Percentiles rank a stretch among this genome's conserved stretches.
Evolutionary conservation across 2,797 vertebrate genomes (phyloP).

Genomic region (Avahi laniger): DNA sequence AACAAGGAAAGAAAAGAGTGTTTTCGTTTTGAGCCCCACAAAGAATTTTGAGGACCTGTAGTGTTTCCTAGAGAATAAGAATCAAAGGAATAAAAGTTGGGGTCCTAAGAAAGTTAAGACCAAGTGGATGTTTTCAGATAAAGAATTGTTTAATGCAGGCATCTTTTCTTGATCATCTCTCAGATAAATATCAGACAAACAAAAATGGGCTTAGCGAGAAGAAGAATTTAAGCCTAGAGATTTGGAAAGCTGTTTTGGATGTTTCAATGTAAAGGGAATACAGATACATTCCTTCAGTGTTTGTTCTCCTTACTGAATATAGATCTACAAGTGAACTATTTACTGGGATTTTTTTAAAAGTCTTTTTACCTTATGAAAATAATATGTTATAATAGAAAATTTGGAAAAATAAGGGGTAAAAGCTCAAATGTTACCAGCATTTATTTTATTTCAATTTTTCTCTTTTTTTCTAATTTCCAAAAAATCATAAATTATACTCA

Average conservation of each 20-base stretch:
- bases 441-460: slow-evolving; percentile 21
- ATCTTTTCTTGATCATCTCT: background rate
- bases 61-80: slow-evolving; percentile 28
- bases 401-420: background rate
- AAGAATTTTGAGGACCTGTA: background rate
- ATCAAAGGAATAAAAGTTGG: slow-evolving; percentile 25
- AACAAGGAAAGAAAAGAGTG: background rate
- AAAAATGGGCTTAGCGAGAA: background rate
- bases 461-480: slow-evolving; percentile 23
- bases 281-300: background rate
- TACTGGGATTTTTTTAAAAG: background rate
- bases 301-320: background rate
- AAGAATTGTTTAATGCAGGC: background rate
- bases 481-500: background rate
- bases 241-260: background rate
- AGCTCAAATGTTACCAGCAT: background rate
- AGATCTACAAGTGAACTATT: background rate
- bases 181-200: background rate
- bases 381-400: background rate
- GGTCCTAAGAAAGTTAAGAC: background rate
- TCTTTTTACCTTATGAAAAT: background rate
- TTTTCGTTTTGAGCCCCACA: slow-evolving; percentile 4
- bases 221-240: background rate
- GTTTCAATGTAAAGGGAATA: background rate
- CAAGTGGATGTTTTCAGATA: background rate